phyloP scores from a whole-genome alignment of 64 coral and sea anemone species.

The Stichodactyla mertensii region DNA sequence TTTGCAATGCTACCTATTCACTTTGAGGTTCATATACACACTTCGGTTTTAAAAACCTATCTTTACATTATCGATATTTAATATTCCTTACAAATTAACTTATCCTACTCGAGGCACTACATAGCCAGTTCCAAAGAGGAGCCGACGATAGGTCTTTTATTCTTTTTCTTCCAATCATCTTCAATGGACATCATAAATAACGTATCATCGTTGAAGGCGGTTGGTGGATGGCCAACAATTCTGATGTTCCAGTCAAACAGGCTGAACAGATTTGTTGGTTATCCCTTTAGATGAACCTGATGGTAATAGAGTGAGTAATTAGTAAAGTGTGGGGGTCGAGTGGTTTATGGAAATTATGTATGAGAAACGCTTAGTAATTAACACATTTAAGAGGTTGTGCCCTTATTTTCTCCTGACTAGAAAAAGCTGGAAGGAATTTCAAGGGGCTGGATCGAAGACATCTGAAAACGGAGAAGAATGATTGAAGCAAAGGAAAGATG shows the following conservation, averaged over 20 bases:
- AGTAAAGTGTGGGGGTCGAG: background rate
- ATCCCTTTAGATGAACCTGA: background rate
- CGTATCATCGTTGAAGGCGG: background rate
- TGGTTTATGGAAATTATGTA: background rate
- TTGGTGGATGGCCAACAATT: background rate
- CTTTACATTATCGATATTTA: background rate
- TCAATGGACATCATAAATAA: background rate
- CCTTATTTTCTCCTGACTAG: too few relatives aligned
- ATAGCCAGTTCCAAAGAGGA: background rate
- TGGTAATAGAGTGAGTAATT: background rate
- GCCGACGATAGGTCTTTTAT: background rate
- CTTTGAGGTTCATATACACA: background rate
- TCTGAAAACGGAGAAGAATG: too few relatives aligned
- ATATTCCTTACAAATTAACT: background rate
- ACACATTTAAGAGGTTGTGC: too few relatives aligned
- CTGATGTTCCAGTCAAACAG: background rate
- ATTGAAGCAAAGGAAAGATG: too few relatives aligned
- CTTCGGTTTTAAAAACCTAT: conserved; percentile 5
- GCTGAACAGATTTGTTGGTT: background rate
- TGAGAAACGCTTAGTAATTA: background rate
- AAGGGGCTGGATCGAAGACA: too few relatives aligned
- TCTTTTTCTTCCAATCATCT: background rate
- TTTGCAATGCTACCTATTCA: background rate
- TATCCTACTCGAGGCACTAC: background rate
- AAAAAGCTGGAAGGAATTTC: too few relatives aligned